Evolutionary conservation across 2,113 vertebrate species (phyloP).

Genomic region (Tretioscincus oriximinensis): DNA sequence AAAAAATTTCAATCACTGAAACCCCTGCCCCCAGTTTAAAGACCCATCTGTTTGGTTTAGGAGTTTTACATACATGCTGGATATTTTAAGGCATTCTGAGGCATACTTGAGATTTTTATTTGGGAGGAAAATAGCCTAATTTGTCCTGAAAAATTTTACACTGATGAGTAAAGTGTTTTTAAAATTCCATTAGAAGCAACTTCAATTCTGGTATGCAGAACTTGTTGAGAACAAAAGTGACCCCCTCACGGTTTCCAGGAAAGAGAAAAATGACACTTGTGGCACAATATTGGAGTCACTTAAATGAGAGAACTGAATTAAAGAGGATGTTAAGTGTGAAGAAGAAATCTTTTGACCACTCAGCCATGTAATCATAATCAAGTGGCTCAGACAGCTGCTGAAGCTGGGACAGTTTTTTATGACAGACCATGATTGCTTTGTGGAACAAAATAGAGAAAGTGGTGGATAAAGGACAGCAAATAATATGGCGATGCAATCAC

Average conservation of each 20-base stretch:
- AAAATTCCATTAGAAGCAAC: constrained; percentile 15
- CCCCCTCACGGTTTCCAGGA: background rate
- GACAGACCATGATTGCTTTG: background rate
- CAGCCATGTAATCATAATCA: constrained; percentile 26
- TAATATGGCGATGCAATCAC: background rate
- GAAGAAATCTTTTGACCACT: constrained; percentile 26
- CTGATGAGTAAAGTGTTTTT: constrained; percentile 1
- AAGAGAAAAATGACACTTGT: background rate
- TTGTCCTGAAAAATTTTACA: background rate
- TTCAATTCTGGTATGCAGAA: background rate
- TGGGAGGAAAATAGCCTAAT: no score
- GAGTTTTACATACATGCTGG: background rate
- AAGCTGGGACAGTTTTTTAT: background rate
- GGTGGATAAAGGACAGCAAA: background rate
- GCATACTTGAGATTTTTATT: background rate
- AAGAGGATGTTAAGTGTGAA: constrained; percentile 26
- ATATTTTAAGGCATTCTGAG: background rate
- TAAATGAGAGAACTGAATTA: constrained; percentile 15
- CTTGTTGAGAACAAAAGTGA: constrained; percentile 3
- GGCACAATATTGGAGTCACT: constrained; percentile 10
- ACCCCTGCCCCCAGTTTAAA: background rate
- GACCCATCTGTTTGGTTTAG: background rate
- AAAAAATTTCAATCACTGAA: background rate
- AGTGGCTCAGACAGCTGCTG: background rate
- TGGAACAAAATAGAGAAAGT: background rate